Conservation (phyloP, 1,140 invertebrate genomes). For the Panagrolaimus sp. region DNA sequence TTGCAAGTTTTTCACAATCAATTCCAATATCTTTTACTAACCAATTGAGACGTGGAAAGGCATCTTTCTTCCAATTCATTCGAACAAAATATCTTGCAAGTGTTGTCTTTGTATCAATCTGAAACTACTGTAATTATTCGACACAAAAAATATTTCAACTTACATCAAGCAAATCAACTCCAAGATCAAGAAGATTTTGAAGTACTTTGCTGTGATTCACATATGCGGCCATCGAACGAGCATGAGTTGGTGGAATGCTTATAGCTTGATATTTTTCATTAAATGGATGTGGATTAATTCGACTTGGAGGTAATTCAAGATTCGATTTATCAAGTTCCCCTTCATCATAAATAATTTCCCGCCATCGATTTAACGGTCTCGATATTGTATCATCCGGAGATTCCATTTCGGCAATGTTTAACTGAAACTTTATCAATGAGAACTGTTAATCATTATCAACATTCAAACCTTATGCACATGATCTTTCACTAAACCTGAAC, state of each 20-base stretch:
- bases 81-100: slow-evolving; percentile 69
- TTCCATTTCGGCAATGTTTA: slow-evolving; percentile 5
- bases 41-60: slow-evolving; percentile 73
- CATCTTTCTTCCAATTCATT: slow-evolving; percentile 73
- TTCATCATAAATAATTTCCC: slow-evolving; percentile 50
- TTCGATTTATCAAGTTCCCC: slow-evolving; percentile 54
- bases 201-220: slow-evolving; percentile 49
- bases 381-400: slow-evolving; percentile 20
- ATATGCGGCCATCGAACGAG: slow-evolving; percentile 43
- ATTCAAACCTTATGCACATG: slow-evolving; percentile 23
- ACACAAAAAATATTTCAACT: slow-evolving; percentile 18
- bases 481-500: slow-evolving; percentile 29
- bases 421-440: not conserved
- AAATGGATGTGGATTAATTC: slow-evolving; percentile 58
- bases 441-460: not conserved
- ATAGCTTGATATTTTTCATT: slow-evolving; percentile 23
- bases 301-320: slow-evolving; percentile 46
- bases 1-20: slow-evolving; percentile 67
- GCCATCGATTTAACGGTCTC: slow-evolving; percentile 30
- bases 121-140: slow-evolving; percentile 35
- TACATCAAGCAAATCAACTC: slow-evolving; percentile 72
- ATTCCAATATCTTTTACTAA: slow-evolving; percentile 70
- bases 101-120: slow-evolving; percentile 69
- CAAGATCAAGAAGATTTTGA: slow-evolving; percentile 69
- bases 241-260: slow-evolving; percentile 53